Conservation (phyloP, 2,113 vertebrate genomes). For the Prionailurus viverrinus region DNA sequence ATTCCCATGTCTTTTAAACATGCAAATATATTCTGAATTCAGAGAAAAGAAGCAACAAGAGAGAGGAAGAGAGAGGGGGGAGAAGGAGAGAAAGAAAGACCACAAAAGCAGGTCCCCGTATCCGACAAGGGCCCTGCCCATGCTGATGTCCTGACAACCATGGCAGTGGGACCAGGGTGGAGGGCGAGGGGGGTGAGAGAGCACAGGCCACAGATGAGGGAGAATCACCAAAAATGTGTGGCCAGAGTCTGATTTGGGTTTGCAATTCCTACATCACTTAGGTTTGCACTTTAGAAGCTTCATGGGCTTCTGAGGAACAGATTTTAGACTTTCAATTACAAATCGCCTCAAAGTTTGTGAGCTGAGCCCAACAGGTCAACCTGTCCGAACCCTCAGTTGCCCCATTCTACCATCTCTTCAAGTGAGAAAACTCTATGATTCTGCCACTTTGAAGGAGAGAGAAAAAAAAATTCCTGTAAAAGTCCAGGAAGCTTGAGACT, state of each 20-base stretch:
- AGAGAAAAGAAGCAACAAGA: not conserved
- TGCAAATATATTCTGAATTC: not conserved
- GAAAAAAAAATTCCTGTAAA: not conserved
- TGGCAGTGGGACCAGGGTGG: not conserved
- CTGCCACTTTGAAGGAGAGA: not conserved
- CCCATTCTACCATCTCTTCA: not conserved
- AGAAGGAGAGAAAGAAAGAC: not conserved
- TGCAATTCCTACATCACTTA: not conserved
- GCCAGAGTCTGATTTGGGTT: not conserved
- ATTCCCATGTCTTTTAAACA: not conserved
- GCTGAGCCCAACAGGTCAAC: not conserved
- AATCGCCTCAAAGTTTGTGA: not conserved
- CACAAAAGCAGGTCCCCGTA: not conserved
- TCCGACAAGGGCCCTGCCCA: not conserved
- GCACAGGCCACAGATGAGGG: not conserved
- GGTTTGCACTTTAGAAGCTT: not conserved
- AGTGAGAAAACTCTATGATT: not conserved
- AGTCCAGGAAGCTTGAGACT: not conserved
- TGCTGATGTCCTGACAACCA: not conserved
- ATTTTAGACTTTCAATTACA: not conserved
- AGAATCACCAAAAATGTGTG: not conserved
- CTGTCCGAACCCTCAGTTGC: not conserved
- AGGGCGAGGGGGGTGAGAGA: rapidly evolving
- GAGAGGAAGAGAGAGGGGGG: not conserved
- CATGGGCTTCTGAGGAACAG: not conserved